phyloP scores from a whole-genome alignment of 2,888 invertebrate species.

The Harpalus rubripes region DNA sequence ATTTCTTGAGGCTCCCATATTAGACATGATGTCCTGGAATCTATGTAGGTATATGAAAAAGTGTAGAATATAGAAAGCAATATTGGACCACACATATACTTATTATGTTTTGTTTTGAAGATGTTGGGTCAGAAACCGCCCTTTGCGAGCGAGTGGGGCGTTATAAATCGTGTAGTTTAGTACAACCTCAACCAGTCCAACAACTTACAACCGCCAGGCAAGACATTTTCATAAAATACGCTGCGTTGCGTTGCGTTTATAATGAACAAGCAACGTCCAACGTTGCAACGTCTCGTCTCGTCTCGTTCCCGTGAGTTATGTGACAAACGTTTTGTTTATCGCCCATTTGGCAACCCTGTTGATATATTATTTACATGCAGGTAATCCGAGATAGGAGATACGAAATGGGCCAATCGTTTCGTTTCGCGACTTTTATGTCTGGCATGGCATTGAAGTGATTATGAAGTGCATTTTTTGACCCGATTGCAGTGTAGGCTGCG shows the following conservation, averaged over 20 bases:
- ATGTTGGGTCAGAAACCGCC: not conserved
- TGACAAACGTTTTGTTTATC: conserved; percentile 62
- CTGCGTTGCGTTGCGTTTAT: conserved; percentile 38
- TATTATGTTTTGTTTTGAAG: not conserved
- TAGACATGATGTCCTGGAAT: no score
- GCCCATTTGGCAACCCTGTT: conserved; percentile 58
- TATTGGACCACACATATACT: not conserved
- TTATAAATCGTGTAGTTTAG: conserved; percentile 57
- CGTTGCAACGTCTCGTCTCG: conserved; percentile 8
- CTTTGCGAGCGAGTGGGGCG: conserved; percentile 1
- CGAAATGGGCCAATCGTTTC: conserved; percentile 55
- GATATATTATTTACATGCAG: conserved; percentile 62
- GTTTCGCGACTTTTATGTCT: conserved; percentile 43
- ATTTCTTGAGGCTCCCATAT: no score
- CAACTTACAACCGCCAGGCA: conserved; percentile 3
- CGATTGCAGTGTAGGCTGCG: conserved; percentile 38
- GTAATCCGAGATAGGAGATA: conserved; percentile 59
- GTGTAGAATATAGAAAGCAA: no score
- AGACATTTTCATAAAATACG: conserved; percentile 59
- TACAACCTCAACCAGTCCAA: conserved; percentile 38
- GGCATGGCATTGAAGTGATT: conserved; percentile 51
- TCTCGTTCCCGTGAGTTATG: conserved; percentile 57
- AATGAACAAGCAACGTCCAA: conserved; percentile 32
- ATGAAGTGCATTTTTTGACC: conserved; percentile 48
- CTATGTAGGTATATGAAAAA: no score